Conservation (phyloP, 92 coral and sea anemone genomes). For the Micromussa lordhowensis region DNA sequence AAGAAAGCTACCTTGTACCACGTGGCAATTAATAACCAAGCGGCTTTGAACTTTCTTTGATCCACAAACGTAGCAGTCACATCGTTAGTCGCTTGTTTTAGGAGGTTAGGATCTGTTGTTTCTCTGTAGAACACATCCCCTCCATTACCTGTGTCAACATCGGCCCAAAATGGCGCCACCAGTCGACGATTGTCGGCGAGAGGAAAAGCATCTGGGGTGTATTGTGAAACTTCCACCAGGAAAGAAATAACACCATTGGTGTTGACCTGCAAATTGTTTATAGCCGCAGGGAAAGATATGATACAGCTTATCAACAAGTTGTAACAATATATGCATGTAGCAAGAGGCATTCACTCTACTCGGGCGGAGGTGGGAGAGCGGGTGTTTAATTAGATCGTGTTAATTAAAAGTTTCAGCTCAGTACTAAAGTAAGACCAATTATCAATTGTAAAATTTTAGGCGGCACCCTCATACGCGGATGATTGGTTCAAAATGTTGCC, state of each 20-base stretch:
- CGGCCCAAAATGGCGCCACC: conserved; percentile 88
- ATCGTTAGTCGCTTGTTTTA: conserved; percentile 67
- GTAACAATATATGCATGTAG: no score
- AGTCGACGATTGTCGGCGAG: conserved; percentile 67
- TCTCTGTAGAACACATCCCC: conserved; percentile 78
- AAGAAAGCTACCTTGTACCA: conserved; percentile 78
- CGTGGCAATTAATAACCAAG: conserved; percentile 79
- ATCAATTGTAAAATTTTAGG: no score
- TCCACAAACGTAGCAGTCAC: conserved; percentile 53
- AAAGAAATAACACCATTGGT: conserved; percentile 77
- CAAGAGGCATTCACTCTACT: no score
- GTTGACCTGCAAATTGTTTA: conserved; percentile 43
- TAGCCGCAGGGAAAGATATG: not conserved
- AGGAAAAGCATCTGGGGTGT: conserved; percentile 73
- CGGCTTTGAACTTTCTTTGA: conserved; percentile 65
- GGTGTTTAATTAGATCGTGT: no score
- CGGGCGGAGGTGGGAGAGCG: no score
- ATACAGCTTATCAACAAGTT: not conserved
- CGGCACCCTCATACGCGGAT: no score
- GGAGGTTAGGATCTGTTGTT: conserved; percentile 41
- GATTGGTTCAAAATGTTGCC: no score
- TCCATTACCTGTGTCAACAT: conserved; percentile 64
- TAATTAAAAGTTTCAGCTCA: no score
- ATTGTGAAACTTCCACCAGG: conserved; percentile 43
- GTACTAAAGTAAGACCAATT: no score